A percentile compares a stretch with the other conserved stretches of the same genome.
phyloP scores from a whole-genome alignment of 2,797 vertebrate species.

The Tokudaia tokunoshimensis region DNA sequence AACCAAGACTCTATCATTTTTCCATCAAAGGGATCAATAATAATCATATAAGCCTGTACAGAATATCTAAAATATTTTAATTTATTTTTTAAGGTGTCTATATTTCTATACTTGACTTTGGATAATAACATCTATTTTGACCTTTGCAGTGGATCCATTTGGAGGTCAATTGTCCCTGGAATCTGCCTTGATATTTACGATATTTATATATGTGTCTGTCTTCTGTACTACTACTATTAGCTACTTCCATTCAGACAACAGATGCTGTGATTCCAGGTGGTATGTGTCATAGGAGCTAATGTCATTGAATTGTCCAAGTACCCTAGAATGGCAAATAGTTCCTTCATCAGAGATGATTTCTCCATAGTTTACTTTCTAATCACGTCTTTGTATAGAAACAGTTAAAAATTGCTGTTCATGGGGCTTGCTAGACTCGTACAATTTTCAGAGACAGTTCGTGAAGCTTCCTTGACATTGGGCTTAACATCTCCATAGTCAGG shows the following conservation, averaged over 20 bases:
- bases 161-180: conserved; percentile 47
- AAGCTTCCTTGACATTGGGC: neutral
- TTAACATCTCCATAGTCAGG: neutral
- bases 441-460: neutral
- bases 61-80: neutral
- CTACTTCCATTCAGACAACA: conserved; percentile 30
- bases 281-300: neutral
- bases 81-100: neutral
- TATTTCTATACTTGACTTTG: neutral
- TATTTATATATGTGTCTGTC: neutral
- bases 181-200: conserved; percentile 48
- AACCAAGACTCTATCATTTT: neutral
- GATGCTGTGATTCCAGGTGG: neutral
- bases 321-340: conserved; percentile 47
- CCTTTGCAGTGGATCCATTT: neutral
- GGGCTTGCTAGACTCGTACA: neutral
- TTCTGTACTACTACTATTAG: conserved; percentile 15
- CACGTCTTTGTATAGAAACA: neutral
- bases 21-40: neutral
- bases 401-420: neutral
- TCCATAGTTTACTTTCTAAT: neutral
- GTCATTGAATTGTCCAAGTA: conserved; percentile 16
- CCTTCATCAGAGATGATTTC: neutral
- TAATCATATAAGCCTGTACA: neutral
- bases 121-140: neutral